Base-by-base conservation (phyloP, 2,888 invertebrate genomes). In the Andricus quercusramuli region DNA sequence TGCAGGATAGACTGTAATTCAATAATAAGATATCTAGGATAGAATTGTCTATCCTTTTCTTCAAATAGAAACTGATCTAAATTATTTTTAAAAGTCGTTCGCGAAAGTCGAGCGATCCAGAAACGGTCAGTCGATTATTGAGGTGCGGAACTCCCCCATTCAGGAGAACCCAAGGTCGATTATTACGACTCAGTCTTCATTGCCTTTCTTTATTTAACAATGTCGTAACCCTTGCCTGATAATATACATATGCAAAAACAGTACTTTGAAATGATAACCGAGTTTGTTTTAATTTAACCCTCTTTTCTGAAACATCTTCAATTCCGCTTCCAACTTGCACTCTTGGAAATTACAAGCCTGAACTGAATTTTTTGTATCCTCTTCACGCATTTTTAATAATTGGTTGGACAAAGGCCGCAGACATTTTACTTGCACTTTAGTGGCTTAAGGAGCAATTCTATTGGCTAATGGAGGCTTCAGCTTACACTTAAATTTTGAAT, bases 91-190 rank as follows among this genome's bases (percentile, higher is more conserved):
- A 22, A 44, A 68, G 5, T 44, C 5, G 17, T 74, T 74, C 32
- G 78, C 51, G 65, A 68, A 80, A 82, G 79, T 62, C 20, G 41
- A 56, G 25, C 59, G 51, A 77, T 17, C 64, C 68, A 47, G 32
- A 74, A 56, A n/a, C 3, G 11, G 29, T 32, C 11, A 56, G 32
- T 32, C 32, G 74, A 70, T 51, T 29, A 56, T 11, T 8, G 68
- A 29, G 51, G 51, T 29, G 29, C 51, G 47, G 25, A 70, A 70
- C 25, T 29, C 44, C 41, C 25, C 20, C 68, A 47, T 25, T 70
- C 9, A 25, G 22, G 22, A 51, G 29, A 74, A 51, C 25, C n/a
- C 56, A 74, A 74, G 74, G 74, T 74, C 56, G 51, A 51, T 51
- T n/a, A 29, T 74, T 47, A 47, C 47, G 47, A 70, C 5, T 51